Conservation (phyloP, 35 echinoderm and acorn worm species). For the Holothuria glaberrima region DNA sequence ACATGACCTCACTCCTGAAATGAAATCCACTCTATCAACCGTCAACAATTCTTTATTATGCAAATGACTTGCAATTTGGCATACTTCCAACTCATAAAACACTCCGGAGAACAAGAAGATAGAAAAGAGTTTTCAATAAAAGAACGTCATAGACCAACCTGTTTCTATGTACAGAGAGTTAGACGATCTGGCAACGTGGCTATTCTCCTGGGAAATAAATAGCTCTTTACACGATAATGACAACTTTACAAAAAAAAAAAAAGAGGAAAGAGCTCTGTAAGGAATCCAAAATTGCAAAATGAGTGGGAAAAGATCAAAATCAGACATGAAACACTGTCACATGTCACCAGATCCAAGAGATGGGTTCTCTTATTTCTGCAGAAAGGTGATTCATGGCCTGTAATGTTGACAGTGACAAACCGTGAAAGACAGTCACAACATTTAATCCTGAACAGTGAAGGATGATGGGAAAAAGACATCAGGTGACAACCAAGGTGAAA, state of each 20-base stretch:
- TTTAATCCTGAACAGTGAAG: no score
- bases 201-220: constrained; percentile 30
- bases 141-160: constrained; percentile 24
- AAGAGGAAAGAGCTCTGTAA: not conserved
- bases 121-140: constrained; percentile 3
- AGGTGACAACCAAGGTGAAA: no score
- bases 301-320: constrained; percentile 7
- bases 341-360: constrained; percentile 2
- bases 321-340: constrained; percentile 24
- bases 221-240: constrained; percentile 30
- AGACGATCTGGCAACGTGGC: constrained; percentile 31
- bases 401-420: no score
- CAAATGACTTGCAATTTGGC: constrained; percentile 49
- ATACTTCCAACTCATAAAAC: constrained; percentile 42
- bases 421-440: no score
- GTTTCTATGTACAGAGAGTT: constrained; percentile 22
- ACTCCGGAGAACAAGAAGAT: not conserved
- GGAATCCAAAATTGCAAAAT: constrained; percentile 46
- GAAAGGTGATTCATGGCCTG: no score
- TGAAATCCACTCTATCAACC: constrained; percentile 42
- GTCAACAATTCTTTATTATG: constrained; percentile 50
- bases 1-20: constrained; percentile 38
- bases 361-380: no score
- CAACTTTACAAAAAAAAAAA: not conserved
- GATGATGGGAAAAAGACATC: no score